phyloP scores from a whole-genome alignment of 2,888 invertebrate genomes.

The Dolichomitus sp. region DNA sequence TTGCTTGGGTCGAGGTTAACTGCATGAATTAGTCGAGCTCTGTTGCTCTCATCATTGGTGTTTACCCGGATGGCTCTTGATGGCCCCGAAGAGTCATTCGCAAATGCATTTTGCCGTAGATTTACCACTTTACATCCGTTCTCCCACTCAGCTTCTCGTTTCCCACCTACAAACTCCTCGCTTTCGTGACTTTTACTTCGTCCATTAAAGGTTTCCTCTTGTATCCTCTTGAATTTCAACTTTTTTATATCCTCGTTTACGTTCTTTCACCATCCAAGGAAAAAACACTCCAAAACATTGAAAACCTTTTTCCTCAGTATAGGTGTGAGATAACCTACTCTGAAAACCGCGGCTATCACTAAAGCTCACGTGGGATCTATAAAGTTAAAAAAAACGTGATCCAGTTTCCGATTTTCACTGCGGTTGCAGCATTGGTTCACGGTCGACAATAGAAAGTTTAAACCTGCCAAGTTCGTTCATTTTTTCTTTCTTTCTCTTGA shows the following conservation, averaged over 20 bases:
- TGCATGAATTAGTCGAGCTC: constrained; percentile 55
- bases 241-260: constrained; percentile 24
- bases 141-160: constrained; percentile 1
- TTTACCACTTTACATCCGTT: constrained; percentile 37
- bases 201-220: constrained; percentile 20
- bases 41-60: constrained; percentile 50
- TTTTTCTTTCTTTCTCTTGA: constrained; percentile 3
- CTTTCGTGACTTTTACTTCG: not conserved
- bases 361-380: not conserved
- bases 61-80: constrained; percentile 12
- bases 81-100: constrained; percentile 26
- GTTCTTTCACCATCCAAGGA: constrained; percentile 4
- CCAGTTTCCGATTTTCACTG: constrained; percentile 1
- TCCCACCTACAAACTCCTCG: not conserved
- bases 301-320: constrained; percentile 4
- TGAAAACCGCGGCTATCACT: not conserved
- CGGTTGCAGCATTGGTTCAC: constrained; percentile 17
- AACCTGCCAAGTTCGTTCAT: constrained; percentile 6
- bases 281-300: constrained; percentile 6
- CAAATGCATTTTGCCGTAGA: constrained; percentile 39
- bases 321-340: not conserved
- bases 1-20: constrained; percentile 63
- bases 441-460: constrained; percentile 55
- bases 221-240: constrained; percentile 23
- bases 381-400: constrained; percentile 23